Evolutionary conservation across 2,113 vertebrate species (phyloP).

Genomic region (Alligator sinensis): DNA sequence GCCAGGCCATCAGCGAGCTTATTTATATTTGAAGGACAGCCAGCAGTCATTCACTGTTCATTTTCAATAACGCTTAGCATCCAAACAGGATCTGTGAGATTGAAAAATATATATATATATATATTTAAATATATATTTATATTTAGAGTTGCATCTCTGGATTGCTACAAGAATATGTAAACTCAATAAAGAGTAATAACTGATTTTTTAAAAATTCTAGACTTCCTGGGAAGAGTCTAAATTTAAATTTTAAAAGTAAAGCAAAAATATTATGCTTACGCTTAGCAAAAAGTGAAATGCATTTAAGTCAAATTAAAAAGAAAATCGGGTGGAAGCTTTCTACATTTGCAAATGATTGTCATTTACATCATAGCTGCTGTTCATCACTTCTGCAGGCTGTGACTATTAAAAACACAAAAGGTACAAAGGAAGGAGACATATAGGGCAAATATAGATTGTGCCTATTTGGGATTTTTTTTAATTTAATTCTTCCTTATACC

Average conservation of each 20-base stretch:
- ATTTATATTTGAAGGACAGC: constrained; percentile 46
- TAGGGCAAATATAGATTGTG: background rate
- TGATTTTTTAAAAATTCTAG: background rate
- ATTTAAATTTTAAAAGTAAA: constrained; percentile 25
- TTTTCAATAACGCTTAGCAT: constrained; percentile 13
- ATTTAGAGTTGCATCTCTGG: background rate
- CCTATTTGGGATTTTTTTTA: background rate
- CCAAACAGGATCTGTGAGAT: background rate
- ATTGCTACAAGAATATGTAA: constrained; percentile 8
- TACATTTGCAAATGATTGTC: background rate
- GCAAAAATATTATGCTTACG: background rate
- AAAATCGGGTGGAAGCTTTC: background rate
- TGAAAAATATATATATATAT: background rate
- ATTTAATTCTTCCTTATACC: background rate
- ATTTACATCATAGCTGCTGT: background rate
- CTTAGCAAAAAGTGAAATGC: background rate
- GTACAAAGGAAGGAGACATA: background rate
- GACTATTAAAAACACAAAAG: background rate
- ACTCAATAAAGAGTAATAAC: background rate
- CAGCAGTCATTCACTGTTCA: constrained; percentile 33
- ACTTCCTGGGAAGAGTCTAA: background rate
- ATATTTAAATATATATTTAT: background rate
- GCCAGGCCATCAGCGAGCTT: constrained; percentile 14
- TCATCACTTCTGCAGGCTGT: background rate
- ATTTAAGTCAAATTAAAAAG: background rate